Base-by-base conservation (phyloP, 2,113 vertebrate genomes). In the Eleginops maclovinus region DNA sequence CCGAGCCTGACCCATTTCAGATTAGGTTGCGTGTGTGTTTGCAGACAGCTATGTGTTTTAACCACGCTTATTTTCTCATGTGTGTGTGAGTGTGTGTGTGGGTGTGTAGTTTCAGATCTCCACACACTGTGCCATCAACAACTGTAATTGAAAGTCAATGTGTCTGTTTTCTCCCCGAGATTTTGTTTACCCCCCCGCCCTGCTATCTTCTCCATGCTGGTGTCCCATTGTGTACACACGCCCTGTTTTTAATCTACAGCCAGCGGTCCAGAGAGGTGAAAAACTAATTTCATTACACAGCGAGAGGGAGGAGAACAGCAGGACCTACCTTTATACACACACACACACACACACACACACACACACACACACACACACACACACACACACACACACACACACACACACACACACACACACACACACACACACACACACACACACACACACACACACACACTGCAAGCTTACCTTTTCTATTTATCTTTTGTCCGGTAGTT, bases 1-100 rank as follows among this genome's bases (percentile, higher is more conserved):
- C 77, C 77, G 81, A 68, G 77, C 31, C 59, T 72, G 56, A 76
- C 82, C 72, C 60, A 81, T 74, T 79, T 85, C 56, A 83, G 77
- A 83, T 75, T n/a, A 40, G 24, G 16, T 17, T 64, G 49, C 9
- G 19, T 43, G 62, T n/a, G 14, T 43, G 40, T 64, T 64, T 68
- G n/a, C 61, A 73, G 11, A 58, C 43, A 54, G 43, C 70, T 47
- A 43, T 58, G 49, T 68, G 62, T 51, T 51, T 75, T 72, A 55
- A 63, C 50, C 36, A 55, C 47, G 67, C 55, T 61, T 58, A 71
- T 80, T 41, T 67, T 40, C 24, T 10, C 22, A 49, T 53, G 72
- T 50, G 54, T 51, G 49, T 51, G 49, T 51, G n/a, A 21, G 49
- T 21, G 49, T 51, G 50, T 46, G 26, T 44, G 12, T 19, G 63